Percentiles rank a stretch among this genome's conserved stretches.
phyloP scores from a whole-genome alignment of 1,140 invertebrate species.

The Trinorchestia longiramus region DNA sequence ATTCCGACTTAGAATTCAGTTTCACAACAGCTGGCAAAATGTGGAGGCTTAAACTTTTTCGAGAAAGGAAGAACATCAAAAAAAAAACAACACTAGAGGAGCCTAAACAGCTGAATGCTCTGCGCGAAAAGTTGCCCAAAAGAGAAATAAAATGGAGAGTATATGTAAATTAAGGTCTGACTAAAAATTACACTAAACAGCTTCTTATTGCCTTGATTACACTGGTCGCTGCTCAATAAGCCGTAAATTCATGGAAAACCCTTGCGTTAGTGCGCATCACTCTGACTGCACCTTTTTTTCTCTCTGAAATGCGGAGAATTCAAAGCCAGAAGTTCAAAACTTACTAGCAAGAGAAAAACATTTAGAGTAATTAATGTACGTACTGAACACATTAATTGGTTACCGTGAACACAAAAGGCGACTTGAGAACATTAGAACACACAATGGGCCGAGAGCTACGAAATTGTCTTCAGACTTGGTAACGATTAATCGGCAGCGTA shows the following conservation, averaged over 20 bases:
- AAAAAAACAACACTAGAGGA: too few relatives aligned
- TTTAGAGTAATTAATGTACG: slow-evolving; percentile 20
- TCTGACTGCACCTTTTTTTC: neutral
- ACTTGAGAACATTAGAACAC: slow-evolving; percentile 18
- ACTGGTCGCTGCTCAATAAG: neutral
- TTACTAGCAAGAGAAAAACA: neutral
- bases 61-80: neutral
- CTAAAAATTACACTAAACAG: neutral
- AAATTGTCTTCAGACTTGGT: neutral
- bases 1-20: neutral
- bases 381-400: slow-evolving; percentile 44
- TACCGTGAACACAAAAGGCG: slow-evolving; percentile 36
- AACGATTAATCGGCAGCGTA: neutral
- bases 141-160: neutral
- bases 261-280: neutral
- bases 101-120: too few relatives aligned
- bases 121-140: neutral
- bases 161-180: neutral
- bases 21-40: neutral
- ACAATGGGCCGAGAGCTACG: neutral
- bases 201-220: neutral
- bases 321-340: neutral
- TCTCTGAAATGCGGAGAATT: neutral
- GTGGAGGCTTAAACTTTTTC: neutral
- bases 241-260: neutral